A percentile compares a stretch with the other conserved stretches of the same genome.
Conservation (phyloP, 2,797 vertebrate genomes). For the Hylomyscus alleni region DNA sequence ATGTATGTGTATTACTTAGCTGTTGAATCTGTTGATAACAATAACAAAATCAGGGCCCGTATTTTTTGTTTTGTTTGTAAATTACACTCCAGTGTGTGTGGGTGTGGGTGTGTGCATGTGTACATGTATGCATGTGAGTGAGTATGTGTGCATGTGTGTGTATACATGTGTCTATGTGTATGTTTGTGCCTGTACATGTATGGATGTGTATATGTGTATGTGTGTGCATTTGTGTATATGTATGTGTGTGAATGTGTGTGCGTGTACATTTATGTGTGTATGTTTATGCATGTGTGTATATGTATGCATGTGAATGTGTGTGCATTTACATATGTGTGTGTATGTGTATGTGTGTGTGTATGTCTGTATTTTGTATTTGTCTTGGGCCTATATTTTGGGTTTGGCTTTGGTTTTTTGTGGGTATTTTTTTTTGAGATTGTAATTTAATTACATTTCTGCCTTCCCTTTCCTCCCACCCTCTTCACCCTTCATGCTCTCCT, state of each 20-base stretch:
- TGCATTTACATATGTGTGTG: rapidly evolving
- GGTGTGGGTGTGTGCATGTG: not conserved
- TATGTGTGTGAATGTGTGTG: no score
- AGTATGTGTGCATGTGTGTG: not conserved
- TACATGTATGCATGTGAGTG: no score
- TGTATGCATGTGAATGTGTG: no score
- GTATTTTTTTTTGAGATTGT: not conserved
- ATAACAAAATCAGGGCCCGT: not conserved
- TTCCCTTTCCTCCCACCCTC: not conserved
- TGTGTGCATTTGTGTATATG: not conserved
- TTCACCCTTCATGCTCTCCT: not conserved
- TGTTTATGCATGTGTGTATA: not conserved
- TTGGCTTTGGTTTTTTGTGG: not conserved
- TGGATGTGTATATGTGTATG: not conserved
- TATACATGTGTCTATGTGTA: not conserved
- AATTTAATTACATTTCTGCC: not conserved
- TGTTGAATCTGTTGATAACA: not conserved
- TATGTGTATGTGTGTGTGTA: not conserved
- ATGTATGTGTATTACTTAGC: not conserved
- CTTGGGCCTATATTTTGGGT: not conserved
- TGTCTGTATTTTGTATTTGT: not conserved
- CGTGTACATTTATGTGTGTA: not conserved
- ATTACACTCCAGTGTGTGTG: not conserved
- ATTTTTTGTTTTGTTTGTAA: not conserved
- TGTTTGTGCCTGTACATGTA: no score